Evolutionary conservation across 2,113 vertebrate genomes (phyloP).

Genomic region (Muntiacus reevesi): DNA sequence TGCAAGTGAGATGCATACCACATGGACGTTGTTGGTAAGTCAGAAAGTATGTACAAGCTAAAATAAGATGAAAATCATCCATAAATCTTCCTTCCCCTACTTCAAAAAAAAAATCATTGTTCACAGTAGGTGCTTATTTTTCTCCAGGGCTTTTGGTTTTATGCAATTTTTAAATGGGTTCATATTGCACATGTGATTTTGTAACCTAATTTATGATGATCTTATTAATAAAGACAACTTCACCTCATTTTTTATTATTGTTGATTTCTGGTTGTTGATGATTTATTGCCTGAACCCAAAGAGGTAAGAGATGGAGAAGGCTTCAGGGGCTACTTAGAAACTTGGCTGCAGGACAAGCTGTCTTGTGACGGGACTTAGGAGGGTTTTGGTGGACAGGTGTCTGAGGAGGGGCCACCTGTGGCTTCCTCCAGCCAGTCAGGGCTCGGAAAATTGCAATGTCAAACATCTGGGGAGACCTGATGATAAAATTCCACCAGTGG

Average conservation of each 20-base stretch:
- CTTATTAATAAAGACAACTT: not conserved
- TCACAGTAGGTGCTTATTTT: not conserved
- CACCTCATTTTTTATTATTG: not conserved
- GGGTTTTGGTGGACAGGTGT: not conserved
- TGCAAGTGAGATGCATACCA: not conserved
- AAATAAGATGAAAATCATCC: not conserved
- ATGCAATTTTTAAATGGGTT: not conserved
- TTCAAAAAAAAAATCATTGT: not conserved
- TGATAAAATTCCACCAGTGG: fast-evolving
- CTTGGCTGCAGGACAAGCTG: not conserved
- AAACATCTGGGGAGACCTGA: not conserved
- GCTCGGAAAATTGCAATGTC: not conserved
- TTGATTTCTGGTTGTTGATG: not conserved
- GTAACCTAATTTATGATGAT: not conserved
- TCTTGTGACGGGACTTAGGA: not conserved
- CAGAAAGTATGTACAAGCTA: not conserved
- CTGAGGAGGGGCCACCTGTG: not conserved
- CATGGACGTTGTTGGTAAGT: not conserved
- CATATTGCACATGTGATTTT: not conserved
- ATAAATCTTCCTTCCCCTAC: not conserved
- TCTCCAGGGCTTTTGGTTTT: not conserved
- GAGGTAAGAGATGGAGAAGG: not conserved
- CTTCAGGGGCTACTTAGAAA: not conserved
- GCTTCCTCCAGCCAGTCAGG: not conserved
- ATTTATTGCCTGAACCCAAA: not conserved